Conservation (phyloP, 2,888 invertebrate species). For the Chirona hameri region DNA sequence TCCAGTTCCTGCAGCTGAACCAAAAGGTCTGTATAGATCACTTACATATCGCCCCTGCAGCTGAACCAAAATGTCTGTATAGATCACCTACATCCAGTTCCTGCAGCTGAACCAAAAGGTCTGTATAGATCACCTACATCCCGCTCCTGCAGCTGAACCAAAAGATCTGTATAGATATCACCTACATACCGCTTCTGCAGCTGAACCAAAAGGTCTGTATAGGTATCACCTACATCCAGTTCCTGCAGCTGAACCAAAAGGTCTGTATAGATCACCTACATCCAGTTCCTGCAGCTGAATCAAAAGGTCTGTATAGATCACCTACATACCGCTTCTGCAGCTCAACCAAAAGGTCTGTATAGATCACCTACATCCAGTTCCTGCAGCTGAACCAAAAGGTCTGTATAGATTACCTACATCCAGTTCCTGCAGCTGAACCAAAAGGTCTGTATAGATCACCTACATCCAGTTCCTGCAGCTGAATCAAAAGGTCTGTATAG, state of each 20-base stretch:
- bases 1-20: slow-evolving; percentile 83
- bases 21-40: slow-evolving; percentile 70
- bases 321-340: slow-evolving; percentile 80
- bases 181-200: too few species aligned
- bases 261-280: slow-evolving; percentile 54
- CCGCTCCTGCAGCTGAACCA: slow-evolving; percentile 87
- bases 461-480: too few species aligned
- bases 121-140: slow-evolving; percentile 62
- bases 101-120: slow-evolving; percentile 87
- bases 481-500: too few species aligned
- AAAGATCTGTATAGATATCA: slow-evolving; percentile 62
- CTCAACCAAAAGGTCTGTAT: slow-evolving; percentile 76
- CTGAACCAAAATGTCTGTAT: slow-evolving; percentile 54
- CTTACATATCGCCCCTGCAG: too few species aligned
- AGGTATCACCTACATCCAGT: slow-evolving; percentile 85
- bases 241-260: slow-evolving; percentile 84
- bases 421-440: slow-evolving; percentile 87
- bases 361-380: too few species aligned
- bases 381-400: too few species aligned
- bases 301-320: too few species aligned
- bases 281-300: too few species aligned
- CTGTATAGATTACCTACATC: too few species aligned
- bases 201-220: too few species aligned
- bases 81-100: slow-evolving; percentile 83
- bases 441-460: slow-evolving; percentile 62